phyloP scores from a whole-genome alignment of 2,888 invertebrate genomes.

The Orthosia incerta region DNA sequence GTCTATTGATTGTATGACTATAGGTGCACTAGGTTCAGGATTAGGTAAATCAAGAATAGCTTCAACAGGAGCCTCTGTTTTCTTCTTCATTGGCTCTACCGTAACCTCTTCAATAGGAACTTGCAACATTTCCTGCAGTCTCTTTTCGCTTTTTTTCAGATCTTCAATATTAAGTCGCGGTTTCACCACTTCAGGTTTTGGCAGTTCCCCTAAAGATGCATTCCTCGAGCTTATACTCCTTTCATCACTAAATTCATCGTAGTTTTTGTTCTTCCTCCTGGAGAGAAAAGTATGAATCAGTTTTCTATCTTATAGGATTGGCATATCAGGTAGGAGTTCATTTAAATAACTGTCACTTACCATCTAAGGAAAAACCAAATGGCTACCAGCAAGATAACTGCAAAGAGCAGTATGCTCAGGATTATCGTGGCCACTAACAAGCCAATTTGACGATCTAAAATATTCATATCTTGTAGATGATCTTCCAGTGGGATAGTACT shows the following conservation, averaged over 20 bases:
- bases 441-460: conserved; percentile 79
- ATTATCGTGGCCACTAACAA: conserved; percentile 85
- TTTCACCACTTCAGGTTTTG: conserved; percentile 73
- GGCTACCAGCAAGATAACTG: conserved; percentile 77
- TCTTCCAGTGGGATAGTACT: conserved; percentile 82
- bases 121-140: conserved; percentile 83
- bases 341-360: conserved; percentile 78
- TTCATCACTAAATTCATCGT: conserved; percentile 79
- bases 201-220: conserved; percentile 69
- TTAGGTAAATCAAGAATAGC: conserved; percentile 73
- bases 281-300: conserved; percentile 62
- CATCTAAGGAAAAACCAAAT: conserved; percentile 84
- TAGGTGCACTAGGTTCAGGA: conserved; percentile 73
- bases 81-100: conserved; percentile 64
- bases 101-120: conserved; percentile 74
- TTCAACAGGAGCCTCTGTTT: conserved; percentile 63
- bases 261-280: conserved; percentile 79
- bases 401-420: conserved; percentile 82
- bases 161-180: conserved; percentile 84
- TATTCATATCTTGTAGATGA: conserved; percentile 80
- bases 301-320: conserved; percentile 53
- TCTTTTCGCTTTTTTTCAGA: conserved; percentile 82
- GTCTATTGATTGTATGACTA: conserved; percentile 86
- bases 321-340: conserved; percentile 50
- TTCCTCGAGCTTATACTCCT: conserved; percentile 79